Base-by-base conservation (phyloP, 2,888 invertebrate genomes). In the Hermaeophaga mercurialis region DNA sequence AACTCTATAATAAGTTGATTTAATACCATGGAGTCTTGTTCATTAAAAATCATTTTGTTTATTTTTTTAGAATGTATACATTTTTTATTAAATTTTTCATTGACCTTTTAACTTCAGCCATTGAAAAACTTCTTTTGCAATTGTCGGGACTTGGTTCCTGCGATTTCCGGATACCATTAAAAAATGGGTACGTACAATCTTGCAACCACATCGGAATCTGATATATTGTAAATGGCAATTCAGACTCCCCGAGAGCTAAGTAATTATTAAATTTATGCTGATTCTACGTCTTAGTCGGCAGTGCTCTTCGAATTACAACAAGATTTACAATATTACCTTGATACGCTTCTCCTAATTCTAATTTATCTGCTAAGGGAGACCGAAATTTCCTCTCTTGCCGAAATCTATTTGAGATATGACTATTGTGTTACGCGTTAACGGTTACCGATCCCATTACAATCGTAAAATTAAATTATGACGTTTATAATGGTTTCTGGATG, bases 181-280 rank as follows among this genome's bases (percentile, higher is more conserved):
- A n/a, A n/a, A n/a, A n/a, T n/a, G n/a, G n/a, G 7, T 22, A 22
- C 7, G 22, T 4, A 28, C 12, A 3, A 38, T 53, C 14, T 39
- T 33, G 19, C 41, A 22, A 31, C 33, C 24, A 17, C 12, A 22
- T n/a, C 28, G 3, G 28, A 28, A 43, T 56, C 45, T 59, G 59
- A 57, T 46, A 58, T 59, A 63, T 59, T 52, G 54, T 52, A 50
- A 61, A 56, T 47, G 59, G 61, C 55, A 66, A 70, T 70, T 71
- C 66, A 61, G n/a, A 66, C 69, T 70, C 73, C 72, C 73, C 69
- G 66, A 43, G 70, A 73, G 74, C 67, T 69, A 70, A 72, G 76
- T 77, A 79, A 79, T 79, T 79, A 79, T 77, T 73, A 78, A 79
- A 79, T 79, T 79, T 79, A 79, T 79, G 79, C 79, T 79, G 79